Evolutionary conservation across 2,888 invertebrate genomes (phyloP), one percentile per base, ranked within the genome.

Genomic region (Poecilus cupreus): DNA sequence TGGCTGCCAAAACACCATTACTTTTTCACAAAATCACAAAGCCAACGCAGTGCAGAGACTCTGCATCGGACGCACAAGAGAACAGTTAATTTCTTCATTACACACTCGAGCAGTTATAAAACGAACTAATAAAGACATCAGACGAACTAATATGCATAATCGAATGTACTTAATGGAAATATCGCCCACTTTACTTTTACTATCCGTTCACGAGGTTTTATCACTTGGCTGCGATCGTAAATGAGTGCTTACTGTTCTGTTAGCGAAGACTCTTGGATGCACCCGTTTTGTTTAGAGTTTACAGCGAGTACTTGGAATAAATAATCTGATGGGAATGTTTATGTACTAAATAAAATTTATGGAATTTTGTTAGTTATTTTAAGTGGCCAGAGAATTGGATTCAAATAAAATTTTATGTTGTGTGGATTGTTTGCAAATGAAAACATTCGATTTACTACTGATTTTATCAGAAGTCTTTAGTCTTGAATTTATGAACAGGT

Each of bases 81-180:
- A 32, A 37, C 68, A n/a, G 39, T 39, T 68, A 68, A 68, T 68
- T 68, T 68, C 37, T 68, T 39, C 68, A 68, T 68, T 68, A 68
- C 68, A 68, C 49, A 72, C 46, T 49, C 51, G 26, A 26, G 22
- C 37, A 22, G 32, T 13, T 39, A 46, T 79, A 79, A 79, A 79
- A 70, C 70, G 43, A 16, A 79, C 79, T 79, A 79, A 79, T 79
- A 79, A 79, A 79, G 79, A 79, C 79, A 79, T 79, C 70, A 68
- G 26, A 70, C 70, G 51, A 79, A 70, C 79, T 70, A 79, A 79
- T 79, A 79, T 79, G 79, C 79, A 79, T 79, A 79, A 79, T 79
- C 79, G 79, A 79, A 79, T 79, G 49, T 70, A 79, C 70, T 68
- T 78, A 78, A 78, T 78, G 78, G 68, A 78, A 64, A 49, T 43